Evolutionary conservation across 1,140 invertebrate genomes (phyloP).

Genomic region (Macrosteles quadrilineatus): DNA sequence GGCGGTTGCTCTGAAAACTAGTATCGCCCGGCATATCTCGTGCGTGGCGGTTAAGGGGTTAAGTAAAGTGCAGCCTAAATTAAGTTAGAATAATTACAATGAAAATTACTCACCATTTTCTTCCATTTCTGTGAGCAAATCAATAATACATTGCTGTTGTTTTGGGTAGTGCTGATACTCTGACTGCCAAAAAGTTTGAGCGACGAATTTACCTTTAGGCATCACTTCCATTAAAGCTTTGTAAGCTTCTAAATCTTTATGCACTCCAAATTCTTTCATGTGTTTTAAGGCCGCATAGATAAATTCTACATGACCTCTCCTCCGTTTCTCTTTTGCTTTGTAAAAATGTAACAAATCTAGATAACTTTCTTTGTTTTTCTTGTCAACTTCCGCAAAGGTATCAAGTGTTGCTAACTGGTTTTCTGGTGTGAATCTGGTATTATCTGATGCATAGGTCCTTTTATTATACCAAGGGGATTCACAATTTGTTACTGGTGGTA

Average conservation of each 20-base stretch:
- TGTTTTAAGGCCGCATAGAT: constrained; percentile 84
- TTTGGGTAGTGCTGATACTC: constrained; percentile 92
- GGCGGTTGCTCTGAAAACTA: too few species aligned
- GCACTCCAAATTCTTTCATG: constrained; percentile 88
- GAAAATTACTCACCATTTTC: constrained; percentile 64
- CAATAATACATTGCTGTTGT: constrained; percentile 89
- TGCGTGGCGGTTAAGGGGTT: too few species aligned
- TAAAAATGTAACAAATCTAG: constrained; percentile 74
- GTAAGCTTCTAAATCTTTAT: constrained; percentile 89
- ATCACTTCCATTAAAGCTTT: constrained; percentile 88
- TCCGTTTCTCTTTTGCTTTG: constrained; percentile 57
- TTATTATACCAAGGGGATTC: background rate
- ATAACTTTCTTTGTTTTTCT: constrained; percentile 74
- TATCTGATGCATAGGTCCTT: background rate
- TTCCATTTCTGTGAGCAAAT: constrained; percentile 90
- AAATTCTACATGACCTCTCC: constrained; percentile 88
- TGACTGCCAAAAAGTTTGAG: constrained; percentile 76
- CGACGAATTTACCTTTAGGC: constrained; percentile 88
- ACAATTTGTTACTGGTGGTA: background rate
- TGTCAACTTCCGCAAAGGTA: constrained; percentile 48
- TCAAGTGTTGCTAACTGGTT: constrained; percentile 18
- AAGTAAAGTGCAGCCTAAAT: too few species aligned
- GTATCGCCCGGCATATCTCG: too few species aligned
- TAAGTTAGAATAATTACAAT: too few species aligned
- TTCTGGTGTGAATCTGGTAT: too few species aligned